Conservation (phyloP, 2,888 invertebrate species). For the Dermolepida albohirtum region DNA sequence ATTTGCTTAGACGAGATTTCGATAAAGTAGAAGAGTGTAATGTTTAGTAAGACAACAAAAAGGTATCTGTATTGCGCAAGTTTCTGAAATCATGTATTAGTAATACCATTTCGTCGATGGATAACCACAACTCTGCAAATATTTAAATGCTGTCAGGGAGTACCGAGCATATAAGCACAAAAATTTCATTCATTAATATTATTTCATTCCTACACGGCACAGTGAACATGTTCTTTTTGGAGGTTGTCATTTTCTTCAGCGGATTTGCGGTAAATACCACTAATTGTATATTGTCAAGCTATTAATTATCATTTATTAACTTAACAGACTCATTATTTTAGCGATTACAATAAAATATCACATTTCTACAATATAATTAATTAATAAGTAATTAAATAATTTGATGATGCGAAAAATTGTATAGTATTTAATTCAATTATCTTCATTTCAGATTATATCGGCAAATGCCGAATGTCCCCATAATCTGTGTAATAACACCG, state of each 20-base stretch:
- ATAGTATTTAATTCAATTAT: neutral
- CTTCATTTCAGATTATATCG: neutral
- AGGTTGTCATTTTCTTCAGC: neutral
- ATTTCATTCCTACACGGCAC: no score
- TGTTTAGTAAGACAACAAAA: neutral
- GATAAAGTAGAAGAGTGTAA: conserved; percentile 2
- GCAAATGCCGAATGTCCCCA: neutral
- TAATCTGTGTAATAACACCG: neutral
- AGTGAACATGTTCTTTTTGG: conserved; percentile 9
- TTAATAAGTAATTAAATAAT: no score
- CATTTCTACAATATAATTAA: no score
- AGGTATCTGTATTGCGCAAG: neutral
- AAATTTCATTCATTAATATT: no score
- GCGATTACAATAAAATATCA: no score
- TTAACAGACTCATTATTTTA: no score
- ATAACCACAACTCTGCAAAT: conserved; percentile 17
- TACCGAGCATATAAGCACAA: neutral
- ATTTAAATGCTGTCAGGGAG: conserved; percentile 1
- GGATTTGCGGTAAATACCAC: neutral
- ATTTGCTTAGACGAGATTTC: no score
- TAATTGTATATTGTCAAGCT: no score
- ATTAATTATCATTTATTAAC: no score
- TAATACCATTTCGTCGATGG: conserved; percentile 8
- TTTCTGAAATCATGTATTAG: conserved; percentile 10
- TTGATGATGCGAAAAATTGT: neutral